Conservation (phyloP, 92 coral and sea anemone species). For the Montipora capitata region DNA sequence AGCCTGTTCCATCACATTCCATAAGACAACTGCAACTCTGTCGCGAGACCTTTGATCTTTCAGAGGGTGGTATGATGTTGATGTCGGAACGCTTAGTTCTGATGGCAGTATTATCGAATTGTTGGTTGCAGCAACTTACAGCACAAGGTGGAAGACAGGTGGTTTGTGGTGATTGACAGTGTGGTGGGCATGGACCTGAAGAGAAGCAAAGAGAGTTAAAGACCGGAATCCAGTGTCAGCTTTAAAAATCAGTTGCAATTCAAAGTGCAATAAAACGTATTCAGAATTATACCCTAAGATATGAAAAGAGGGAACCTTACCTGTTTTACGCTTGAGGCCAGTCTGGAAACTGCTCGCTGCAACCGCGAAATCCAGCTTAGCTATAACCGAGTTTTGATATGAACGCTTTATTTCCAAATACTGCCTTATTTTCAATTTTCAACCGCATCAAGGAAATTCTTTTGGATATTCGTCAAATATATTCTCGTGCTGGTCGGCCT, state of each 20-base stretch:
- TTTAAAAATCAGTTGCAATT: not conserved
- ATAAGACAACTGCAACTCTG: constrained; percentile 83
- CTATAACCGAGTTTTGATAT: not conserved
- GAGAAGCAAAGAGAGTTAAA: not conserved
- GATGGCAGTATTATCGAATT: not conserved
- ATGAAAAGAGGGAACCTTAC: not conserved
- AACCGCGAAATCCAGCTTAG: constrained; percentile 57
- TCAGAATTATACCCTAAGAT: not conserved
- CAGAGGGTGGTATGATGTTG: constrained; percentile 3
- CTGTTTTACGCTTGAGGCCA: constrained; percentile 28
- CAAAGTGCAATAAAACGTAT: too few species aligned
- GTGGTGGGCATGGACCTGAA: not conserved
- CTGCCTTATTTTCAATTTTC: not conserved
- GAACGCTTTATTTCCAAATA: constrained; percentile 4
- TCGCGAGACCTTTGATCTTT: constrained; percentile 42
- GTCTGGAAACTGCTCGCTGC: constrained; percentile 56
- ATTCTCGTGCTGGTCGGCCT: constrained; percentile 53
- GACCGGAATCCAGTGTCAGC: not conserved
- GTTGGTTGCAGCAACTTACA: constrained; percentile 46
- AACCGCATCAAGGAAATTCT: not conserved
- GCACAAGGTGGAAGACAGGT: constrained; percentile 76
- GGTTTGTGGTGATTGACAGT: not conserved
- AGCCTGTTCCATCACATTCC: constrained; percentile 70
- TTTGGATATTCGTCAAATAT: not conserved
- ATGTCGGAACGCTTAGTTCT: constrained; percentile 26